A percentile compares a stretch with the other conserved stretches of the same genome.
phyloP scores from a whole-genome alignment of 2,888 invertebrate species.

The Anaspis maculata region DNA sequence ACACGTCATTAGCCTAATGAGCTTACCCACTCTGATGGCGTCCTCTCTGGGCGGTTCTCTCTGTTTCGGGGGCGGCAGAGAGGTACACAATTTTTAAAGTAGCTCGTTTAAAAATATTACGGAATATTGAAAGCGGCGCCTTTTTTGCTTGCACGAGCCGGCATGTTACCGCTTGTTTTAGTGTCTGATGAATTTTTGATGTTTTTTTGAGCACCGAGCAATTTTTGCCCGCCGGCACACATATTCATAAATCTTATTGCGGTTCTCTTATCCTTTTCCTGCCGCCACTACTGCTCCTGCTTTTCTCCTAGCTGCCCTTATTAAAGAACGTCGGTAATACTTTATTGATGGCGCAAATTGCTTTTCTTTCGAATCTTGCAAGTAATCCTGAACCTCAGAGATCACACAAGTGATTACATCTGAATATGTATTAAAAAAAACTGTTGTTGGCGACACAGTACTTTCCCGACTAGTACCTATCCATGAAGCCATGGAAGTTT shows the following conservation, averaged over 20 bases:
- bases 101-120: conserved; percentile 23
- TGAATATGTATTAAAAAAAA: no score
- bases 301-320: no score
- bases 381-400: no score
- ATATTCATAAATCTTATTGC: conserved; percentile 21
- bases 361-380: no score
- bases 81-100: conserved; percentile 17
- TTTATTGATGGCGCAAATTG: no score
- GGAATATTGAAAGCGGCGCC: conserved; percentile 22
- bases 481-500: no score
- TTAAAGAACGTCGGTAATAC: background rate
- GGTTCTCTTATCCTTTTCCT: conserved; percentile 8
- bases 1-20: conserved; percentile 38
- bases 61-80: no score
- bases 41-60: no score
- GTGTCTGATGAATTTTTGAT: conserved; percentile 38
- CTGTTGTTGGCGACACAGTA: no score
- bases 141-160: conserved; percentile 14
- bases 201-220: conserved; percentile 32
- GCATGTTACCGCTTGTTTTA: conserved; percentile 28
- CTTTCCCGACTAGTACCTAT: no score
- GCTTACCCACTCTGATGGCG: conserved; percentile 23
- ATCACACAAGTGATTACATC: no score
- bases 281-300: no score
- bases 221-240: conserved; percentile 23